A percentile compares a stretch with the other conserved stretches of the same genome.
These are phyloP conservation scores for Macrosoma leucophasiata DNA, from an alignment of 2,888 invertebrate genomes.

Conservation along the genomic window DNA sequence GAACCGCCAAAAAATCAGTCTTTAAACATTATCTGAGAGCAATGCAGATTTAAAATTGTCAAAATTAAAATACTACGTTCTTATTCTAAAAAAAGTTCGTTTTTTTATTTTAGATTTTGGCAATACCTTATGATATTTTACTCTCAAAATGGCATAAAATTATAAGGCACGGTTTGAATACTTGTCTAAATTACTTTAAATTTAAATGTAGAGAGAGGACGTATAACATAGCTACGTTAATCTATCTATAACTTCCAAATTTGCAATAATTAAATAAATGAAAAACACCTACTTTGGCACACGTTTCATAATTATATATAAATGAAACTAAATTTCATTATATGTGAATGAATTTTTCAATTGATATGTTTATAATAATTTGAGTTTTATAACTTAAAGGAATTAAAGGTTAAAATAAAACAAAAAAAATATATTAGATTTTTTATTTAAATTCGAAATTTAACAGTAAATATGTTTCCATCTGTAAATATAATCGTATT, in stretches of 20 bases:
- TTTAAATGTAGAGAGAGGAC: slow-evolving; percentile 57
- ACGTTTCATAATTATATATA: slow-evolving; percentile 15
- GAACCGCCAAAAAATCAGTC: slow-evolving; percentile 18
- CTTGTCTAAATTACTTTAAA: slow-evolving; percentile 54
- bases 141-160: slow-evolving; percentile 69
- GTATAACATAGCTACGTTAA: slow-evolving; percentile 51
- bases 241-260: slow-evolving; percentile 29
- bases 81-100: slow-evolving; percentile 33
- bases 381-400: slow-evolving; percentile 30
- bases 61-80: slow-evolving; percentile 11
- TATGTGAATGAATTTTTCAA: slow-evolving; percentile 27
- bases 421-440: slow-evolving; percentile 45
- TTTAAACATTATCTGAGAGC: slow-evolving; percentile 10
- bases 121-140: slow-evolving; percentile 66
- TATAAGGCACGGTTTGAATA: slow-evolving; percentile 72
- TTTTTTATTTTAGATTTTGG: slow-evolving; percentile 47
- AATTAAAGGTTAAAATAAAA: slow-evolving; percentile 51
- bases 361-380: slow-evolving; percentile 63
- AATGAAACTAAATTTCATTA: slow-evolving; percentile 24
- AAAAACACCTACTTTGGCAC: slow-evolving; percentile 28
- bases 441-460: slow-evolving; percentile 70
- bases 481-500: slow-evolving; percentile 67
- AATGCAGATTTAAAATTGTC: slow-evolving; percentile 3
- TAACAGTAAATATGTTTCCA: slow-evolving; percentile 58
- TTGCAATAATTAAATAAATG: slow-evolving; percentile 17